Conservation (phyloP, 2,797 vertebrate genomes). For the Spondyliosoma cantharus region DNA sequence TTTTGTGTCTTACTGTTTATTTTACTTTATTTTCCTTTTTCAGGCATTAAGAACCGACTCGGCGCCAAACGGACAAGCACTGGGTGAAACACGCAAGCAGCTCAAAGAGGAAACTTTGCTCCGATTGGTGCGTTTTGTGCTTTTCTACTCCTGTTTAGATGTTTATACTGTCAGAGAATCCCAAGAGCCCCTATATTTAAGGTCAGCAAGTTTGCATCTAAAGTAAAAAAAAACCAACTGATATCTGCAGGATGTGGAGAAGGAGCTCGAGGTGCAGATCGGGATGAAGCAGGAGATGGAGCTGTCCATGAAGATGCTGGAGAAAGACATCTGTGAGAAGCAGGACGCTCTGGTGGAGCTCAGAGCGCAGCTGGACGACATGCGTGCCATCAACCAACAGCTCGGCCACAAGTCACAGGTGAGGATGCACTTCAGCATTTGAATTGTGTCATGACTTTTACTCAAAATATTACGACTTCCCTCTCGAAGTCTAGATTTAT, state of each 20-base stretch:
- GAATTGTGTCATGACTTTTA: not conserved
- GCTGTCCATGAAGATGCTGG: conserved; percentile 98
- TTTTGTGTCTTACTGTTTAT: not conserved
- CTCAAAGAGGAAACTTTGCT: conserved; percentile 98
- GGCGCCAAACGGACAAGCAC: conserved; percentile 87
- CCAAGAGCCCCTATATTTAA: not conserved
- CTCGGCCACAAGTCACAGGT: conserved; percentile 97
- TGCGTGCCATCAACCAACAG: conserved; percentile 95
- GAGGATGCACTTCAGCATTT: not conserved
- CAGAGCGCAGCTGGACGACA: conserved; percentile 94
- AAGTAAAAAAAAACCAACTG: not conserved
- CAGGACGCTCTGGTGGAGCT: conserved; percentile 96
- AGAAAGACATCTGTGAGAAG: conserved; percentile 98
- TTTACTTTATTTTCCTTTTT: not conserved
- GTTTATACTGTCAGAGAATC: not conserved
- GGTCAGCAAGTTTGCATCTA: not conserved
- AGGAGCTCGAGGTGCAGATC: conserved; percentile 96
- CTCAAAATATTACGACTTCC: not conserved
- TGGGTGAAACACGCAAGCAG: conserved; percentile 94
- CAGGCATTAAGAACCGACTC: conserved; percentile 90
- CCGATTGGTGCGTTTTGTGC: conserved; percentile 86
- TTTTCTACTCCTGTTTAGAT: not conserved
- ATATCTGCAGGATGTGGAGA: conserved; percentile 92
- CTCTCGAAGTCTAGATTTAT: not conserved
- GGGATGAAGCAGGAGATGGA: conserved; percentile 99